A percentile compares a stretch with the other conserved stretches of the same genome.
These are phyloP conservation scores for Eupelmus urozonus DNA, from an alignment of 2,888 invertebrate genomes.

Conservation along the genomic window DNA sequence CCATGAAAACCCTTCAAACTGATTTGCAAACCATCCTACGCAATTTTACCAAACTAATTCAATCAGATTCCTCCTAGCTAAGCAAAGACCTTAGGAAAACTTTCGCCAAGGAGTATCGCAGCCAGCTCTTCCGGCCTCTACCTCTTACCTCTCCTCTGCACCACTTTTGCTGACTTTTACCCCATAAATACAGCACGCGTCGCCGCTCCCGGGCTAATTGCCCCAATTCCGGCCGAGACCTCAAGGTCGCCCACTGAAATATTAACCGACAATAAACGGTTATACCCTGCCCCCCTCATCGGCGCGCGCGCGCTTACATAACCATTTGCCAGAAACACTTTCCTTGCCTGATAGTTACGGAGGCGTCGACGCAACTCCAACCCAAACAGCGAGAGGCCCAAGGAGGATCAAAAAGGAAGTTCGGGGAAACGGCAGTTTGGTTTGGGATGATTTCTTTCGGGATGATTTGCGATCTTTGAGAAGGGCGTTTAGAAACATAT, in stretches of 20 bases:
- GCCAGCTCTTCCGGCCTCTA: too few relatives aligned
- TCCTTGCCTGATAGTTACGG: neutral
- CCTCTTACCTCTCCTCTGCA: too few relatives aligned
- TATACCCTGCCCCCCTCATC: neutral
- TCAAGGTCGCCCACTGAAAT: constrained; percentile 41
- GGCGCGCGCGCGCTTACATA: constrained; percentile 14
- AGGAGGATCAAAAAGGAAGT: neutral
- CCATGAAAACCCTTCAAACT: too few relatives aligned
- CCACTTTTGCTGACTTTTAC: neutral
- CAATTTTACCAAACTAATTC: too few relatives aligned
- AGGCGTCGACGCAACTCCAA: neutral
- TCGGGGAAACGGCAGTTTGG: neutral
- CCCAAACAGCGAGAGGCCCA: neutral
- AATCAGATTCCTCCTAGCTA: too few relatives aligned
- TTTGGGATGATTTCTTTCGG: too few relatives aligned
- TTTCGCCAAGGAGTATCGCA: too few relatives aligned
- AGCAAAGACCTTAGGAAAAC: too few relatives aligned
- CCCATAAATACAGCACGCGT: constrained; percentile 2
- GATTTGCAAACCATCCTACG: too few relatives aligned
- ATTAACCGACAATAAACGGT: constrained; percentile 44
- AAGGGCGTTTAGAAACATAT: too few relatives aligned
- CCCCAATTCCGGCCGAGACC: constrained; percentile 21
- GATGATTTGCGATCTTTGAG: too few relatives aligned
- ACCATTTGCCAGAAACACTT: constrained; percentile 18
- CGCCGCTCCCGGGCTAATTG: constrained; percentile 15